phyloP scores from a whole-genome alignment of 2,888 invertebrate genomes.

The Drepana falcataria region DNA sequence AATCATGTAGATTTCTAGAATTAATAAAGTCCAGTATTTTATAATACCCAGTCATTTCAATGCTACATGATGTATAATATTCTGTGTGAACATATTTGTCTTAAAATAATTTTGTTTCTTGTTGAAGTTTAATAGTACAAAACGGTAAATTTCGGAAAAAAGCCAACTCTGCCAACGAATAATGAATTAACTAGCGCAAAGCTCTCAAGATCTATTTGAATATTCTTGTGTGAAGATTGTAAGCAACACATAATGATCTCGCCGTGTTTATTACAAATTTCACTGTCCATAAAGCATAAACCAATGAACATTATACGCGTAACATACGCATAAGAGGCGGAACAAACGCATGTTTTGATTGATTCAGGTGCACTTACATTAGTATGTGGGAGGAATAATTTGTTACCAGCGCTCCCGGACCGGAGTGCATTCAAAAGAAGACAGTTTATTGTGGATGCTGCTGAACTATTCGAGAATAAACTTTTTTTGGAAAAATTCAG shows the following conservation, averaged over 20 bases:
- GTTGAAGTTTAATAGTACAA: no score
- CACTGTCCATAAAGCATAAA: conserved; percentile 49
- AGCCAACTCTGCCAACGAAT: no score
- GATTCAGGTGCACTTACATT: conserved; percentile 74
- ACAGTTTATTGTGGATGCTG: conserved; percentile 36
- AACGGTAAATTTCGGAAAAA: no score
- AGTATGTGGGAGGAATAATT: conserved; percentile 76
- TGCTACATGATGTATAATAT: no score
- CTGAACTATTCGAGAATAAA: background rate
- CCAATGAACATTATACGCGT: conserved; percentile 54
- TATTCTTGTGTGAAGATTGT: background rate
- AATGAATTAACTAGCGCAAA: no score
- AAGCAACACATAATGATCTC: background rate
- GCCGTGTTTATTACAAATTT: conserved; percentile 34
- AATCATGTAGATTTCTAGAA: no score
- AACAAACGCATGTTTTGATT: conserved; percentile 63
- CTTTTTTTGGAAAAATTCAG: no score
- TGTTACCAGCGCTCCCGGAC: conserved; percentile 62
- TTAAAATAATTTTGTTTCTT: no score
- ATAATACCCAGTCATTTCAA: no score
- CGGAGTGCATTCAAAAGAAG: conserved; percentile 18
- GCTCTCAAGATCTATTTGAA: no score
- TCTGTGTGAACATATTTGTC: no score
- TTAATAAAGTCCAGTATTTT: no score
- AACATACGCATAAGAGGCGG: conserved; percentile 58